Conservation (phyloP, 2,797 vertebrate genomes). For the Notolabrus celidotus region DNA sequence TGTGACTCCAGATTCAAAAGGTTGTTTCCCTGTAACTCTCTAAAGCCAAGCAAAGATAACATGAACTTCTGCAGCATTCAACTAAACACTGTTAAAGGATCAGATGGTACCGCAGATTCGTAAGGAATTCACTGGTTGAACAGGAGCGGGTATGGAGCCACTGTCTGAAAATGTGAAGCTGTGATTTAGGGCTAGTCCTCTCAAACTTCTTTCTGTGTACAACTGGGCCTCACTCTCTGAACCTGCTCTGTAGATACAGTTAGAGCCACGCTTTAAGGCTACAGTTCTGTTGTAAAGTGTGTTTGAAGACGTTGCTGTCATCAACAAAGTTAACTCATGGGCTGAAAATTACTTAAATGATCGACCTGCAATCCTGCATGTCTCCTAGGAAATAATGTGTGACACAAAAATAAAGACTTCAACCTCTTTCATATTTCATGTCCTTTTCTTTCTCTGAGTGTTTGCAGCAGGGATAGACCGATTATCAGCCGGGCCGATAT, state of each 20-base stretch:
- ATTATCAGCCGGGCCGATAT: too few species aligned
- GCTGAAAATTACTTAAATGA: conserved; percentile 69
- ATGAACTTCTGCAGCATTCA: conserved; percentile 26
- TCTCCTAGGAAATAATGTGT: conserved; percentile 80
- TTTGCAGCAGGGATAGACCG: too few species aligned
- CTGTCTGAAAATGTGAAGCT: conserved; percentile 77
- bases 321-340: conserved; percentile 66
- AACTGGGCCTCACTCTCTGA: conserved; percentile 50
- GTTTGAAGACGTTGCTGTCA: conserved; percentile 73
- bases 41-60: conserved; percentile 34
- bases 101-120: too few species aligned
- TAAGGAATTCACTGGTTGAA: too few species aligned
- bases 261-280: conserved; percentile 66
- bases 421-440: conserved; percentile 56
- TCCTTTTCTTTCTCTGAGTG: background rate
- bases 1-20: conserved; percentile 17
- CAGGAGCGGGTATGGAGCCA: conserved; percentile 31
- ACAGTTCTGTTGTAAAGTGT: conserved; percentile 70
- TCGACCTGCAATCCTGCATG: conserved; percentile 83
- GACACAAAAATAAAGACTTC: conserved; percentile 83
- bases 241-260: conserved; percentile 60
- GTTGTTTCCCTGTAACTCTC: conserved; percentile 39
- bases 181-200: conserved; percentile 73
- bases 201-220: conserved; percentile 27
- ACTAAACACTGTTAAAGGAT: too few species aligned